Conservation (phyloP, 2,113 vertebrate species). For the Acanthisitta chloris region DNA sequence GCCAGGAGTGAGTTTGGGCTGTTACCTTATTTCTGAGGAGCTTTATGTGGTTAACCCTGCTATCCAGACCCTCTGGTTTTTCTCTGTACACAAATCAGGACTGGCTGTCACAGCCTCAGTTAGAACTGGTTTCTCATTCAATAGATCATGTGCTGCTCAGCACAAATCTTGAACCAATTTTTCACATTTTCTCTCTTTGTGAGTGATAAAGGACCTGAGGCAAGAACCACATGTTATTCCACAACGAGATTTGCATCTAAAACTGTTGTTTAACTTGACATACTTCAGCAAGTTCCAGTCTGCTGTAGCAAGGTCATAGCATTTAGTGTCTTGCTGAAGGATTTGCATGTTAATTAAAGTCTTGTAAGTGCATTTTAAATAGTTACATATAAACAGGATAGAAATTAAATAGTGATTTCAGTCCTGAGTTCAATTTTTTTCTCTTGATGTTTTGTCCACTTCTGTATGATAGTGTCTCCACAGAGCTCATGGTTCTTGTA, state of each 20-base stretch:
- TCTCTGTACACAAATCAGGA: background rate
- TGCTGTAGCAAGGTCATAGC: background rate
- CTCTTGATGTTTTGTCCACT: background rate
- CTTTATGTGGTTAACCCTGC: background rate
- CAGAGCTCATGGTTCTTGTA: background rate
- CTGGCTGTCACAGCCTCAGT: background rate
- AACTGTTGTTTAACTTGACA: background rate
- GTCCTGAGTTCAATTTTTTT: background rate
- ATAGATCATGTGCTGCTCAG: background rate
- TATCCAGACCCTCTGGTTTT: background rate
- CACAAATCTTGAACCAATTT: background rate
- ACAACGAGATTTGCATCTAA: background rate
- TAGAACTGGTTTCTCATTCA: background rate
- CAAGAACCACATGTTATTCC: background rate
- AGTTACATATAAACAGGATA: background rate
- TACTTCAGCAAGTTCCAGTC: background rate
- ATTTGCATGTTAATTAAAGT: background rate
- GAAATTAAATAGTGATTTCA: background rate
- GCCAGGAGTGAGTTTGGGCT: background rate
- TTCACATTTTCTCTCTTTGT: background rate
- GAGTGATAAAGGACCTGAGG: background rate
- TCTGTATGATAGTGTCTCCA: background rate
- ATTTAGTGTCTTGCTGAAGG: background rate
- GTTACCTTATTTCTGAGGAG: background rate
- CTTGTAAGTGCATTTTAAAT: background rate